Base-by-base conservation (phyloP, 2,113 vertebrate genomes). In the Zosterops hypoxanthus region DNA sequence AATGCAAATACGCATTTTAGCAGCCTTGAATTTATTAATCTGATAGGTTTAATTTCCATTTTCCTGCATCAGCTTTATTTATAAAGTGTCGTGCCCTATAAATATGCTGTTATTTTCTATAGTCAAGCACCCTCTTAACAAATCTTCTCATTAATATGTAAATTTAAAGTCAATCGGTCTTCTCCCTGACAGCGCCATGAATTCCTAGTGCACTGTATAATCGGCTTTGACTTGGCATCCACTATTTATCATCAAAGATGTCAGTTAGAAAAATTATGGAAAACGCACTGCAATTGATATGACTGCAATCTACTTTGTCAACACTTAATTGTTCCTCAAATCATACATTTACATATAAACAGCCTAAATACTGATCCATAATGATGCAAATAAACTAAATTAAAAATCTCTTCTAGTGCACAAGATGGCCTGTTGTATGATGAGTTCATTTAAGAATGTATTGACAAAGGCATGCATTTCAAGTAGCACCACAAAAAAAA, bases 121-220 rank as follows among this genome's bases (percentile, higher is more conserved):
- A 99, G 98, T 99, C 98, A 99, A 99, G 98, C 98, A 98, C 98
- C 98, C 98, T 99, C 98, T 99, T 99, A 99, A 99, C 99, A 99
- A 99, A 99, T 99, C 99, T 99, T 98, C 99, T 99, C 99, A 99
- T 99, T 99, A 99, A 99, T 99, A 99, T 99, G 99, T 99, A 99
- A 99, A 99, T 99, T 98, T 99, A 98, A 99, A 99, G 99, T 99
- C 99, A 99, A 99, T 99, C 98, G 98, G 98, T 99, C 99, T 99
- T 99, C 98, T 98, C 92, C 95, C 98, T 98, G 98, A 99, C 99
- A 98, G 98, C 98, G 88, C 98, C 97, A 98, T 98, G 98, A 99
- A 99, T 99, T 99, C 98, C 98, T 98, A 98, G 98, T 97, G 98
- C 98, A 98, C 98, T 99, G 99, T 99, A 98, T 99, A 99, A 99